phyloP scores from a whole-genome alignment of 1,140 invertebrate species.

The Drosophila ogumai region DNA sequence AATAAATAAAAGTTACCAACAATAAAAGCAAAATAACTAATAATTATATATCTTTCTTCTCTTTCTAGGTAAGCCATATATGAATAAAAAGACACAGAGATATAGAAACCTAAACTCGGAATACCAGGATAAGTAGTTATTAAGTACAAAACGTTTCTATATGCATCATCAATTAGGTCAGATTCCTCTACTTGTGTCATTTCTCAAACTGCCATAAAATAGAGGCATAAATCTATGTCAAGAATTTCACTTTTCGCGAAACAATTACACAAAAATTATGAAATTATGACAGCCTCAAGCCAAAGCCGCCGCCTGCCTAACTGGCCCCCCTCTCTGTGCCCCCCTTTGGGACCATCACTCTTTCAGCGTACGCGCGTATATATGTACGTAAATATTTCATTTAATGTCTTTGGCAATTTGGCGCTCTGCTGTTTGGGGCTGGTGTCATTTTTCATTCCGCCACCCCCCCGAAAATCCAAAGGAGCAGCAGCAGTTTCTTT shows the following conservation, averaged over 20 bases:
- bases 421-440: slow-evolving; percentile 39
- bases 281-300: slow-evolving; percentile 35
- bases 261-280: slow-evolving; percentile 49
- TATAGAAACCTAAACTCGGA: too few species aligned
- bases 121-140: slow-evolving; percentile 29
- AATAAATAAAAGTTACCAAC: background rate
- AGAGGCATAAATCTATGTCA: slow-evolving; percentile 34
- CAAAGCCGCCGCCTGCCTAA: background rate
- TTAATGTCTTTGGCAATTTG: slow-evolving; percentile 75
- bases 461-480: slow-evolving; percentile 15
- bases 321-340: too few species aligned
- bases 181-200: background rate
- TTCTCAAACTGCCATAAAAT: slow-evolving; percentile 10
- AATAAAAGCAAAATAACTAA: background rate
- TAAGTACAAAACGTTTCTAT: background rate
- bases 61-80: slow-evolving; percentile 28
- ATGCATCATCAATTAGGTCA: slow-evolving; percentile 22
- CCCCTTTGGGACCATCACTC: slow-evolving; percentile 8
- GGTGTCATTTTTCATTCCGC: slow-evolving; percentile 73
- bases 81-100: background rate
- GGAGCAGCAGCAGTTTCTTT: slow-evolving; percentile 21
- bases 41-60: slow-evolving; percentile 11
- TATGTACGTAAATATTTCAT: slow-evolving; percentile 62
- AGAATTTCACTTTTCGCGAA: slow-evolving; percentile 41
- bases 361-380: background rate